Evolutionary conservation across 1,140 invertebrate species (phyloP).

Genomic region (Ridgeia piscesae): DNA sequence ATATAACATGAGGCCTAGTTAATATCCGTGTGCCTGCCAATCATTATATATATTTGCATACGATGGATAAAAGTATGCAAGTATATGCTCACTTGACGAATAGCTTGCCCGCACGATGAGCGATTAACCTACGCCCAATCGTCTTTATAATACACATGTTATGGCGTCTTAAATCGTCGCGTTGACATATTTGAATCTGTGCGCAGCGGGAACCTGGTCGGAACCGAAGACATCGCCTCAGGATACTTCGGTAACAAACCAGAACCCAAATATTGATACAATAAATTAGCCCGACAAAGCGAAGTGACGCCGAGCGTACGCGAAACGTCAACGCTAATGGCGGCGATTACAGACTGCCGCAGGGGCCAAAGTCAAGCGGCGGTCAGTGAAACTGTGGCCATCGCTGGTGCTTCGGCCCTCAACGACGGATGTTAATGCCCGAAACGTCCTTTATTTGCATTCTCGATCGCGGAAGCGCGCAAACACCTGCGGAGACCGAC

Average conservation of each 20-base stretch:
- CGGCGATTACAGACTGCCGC: background rate
- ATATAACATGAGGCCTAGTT: background rate
- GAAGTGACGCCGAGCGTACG: background rate
- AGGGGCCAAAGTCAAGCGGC: background rate
- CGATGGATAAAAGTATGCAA: background rate
- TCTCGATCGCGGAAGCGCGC: background rate
- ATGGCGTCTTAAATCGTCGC: background rate
- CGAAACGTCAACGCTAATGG: background rate
- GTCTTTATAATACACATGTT: background rate
- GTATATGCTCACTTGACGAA: background rate
- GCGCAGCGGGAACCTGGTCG: background rate
- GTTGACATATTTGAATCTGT: background rate
- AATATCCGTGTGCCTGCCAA: background rate
- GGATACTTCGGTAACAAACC: background rate
- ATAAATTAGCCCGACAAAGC: background rate
- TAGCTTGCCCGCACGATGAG: background rate
- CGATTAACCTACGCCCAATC: background rate
- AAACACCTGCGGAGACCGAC: background rate
- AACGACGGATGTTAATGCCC: background rate
- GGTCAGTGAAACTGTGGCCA: background rate
- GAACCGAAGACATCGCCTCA: background rate
- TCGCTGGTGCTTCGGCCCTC: background rate
- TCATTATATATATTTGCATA: background rate
- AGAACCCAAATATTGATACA: slow-evolving; percentile 1
- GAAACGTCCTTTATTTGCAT: background rate